Conservation (phyloP, 2,888 invertebrate species). For the Andrena praecox region DNA sequence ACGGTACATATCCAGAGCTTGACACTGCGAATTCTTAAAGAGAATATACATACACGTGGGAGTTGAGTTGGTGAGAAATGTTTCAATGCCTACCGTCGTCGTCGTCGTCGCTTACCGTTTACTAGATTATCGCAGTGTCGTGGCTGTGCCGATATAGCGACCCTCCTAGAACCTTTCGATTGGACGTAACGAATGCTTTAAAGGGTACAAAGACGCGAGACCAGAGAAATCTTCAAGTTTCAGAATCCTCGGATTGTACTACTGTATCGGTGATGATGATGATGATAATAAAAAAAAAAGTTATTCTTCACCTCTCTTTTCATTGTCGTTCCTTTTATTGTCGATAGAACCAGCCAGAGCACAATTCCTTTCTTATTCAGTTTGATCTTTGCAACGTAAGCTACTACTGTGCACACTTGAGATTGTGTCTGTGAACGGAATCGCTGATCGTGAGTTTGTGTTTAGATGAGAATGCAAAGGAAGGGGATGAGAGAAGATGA, state of each 20-base stretch:
- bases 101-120: not conserved
- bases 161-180: slow-evolving; percentile 25
- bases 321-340: not conserved
- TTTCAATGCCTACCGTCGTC: not conserved
- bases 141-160: slow-evolving; percentile 16
- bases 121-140: slow-evolving; percentile 19
- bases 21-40: slow-evolving; percentile 32
- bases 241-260: slow-evolving; percentile 16
- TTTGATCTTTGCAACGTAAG: not conserved
- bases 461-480: not conserved
- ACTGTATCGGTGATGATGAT: slow-evolving; percentile 44
- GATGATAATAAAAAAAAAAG: slow-evolving; percentile 49
- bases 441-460: not conserved
- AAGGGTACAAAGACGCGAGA: not conserved
- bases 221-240: slow-evolving; percentile 13
- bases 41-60: slow-evolving; percentile 1
- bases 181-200: not conserved
- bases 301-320: slow-evolving; percentile 46
- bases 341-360: not conserved
- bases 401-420: too few relatives aligned
- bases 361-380: not conserved
- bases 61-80: slow-evolving; percentile 10
- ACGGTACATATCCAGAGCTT: slow-evolving; percentile 53
- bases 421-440: not conserved
- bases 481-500: not conserved